These are phyloP conservation scores for Mythimna albipuncta DNA, from an alignment of 2,888 invertebrate species.

Conservation along the genomic window DNA sequence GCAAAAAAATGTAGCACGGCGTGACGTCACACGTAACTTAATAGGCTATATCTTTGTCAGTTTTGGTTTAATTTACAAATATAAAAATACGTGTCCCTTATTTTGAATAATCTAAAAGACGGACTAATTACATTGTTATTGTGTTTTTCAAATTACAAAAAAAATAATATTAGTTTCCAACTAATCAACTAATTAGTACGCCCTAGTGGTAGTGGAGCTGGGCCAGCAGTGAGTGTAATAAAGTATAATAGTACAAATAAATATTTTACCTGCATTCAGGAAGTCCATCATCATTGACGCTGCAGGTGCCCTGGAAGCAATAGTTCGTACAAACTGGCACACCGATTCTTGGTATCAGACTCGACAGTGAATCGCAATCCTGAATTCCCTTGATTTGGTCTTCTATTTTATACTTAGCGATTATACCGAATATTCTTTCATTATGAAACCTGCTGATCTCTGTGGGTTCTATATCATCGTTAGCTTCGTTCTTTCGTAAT, in stretches of 20 bases:
- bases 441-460: slow-evolving; percentile 47
- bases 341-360: slow-evolving; percentile 81
- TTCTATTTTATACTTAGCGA: slow-evolving; percentile 78
- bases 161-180: too few relatives aligned
- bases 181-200: too few relatives aligned
- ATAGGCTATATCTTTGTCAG: too few relatives aligned
- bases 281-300: slow-evolving; percentile 73
- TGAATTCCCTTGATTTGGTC: slow-evolving; percentile 75
- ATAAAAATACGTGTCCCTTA: too few relatives aligned
- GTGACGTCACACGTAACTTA: too few relatives aligned
- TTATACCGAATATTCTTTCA: slow-evolving; percentile 78
- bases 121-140: too few relatives aligned
- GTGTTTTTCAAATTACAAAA: too few relatives aligned
- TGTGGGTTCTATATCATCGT: accelerated
- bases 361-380: slow-evolving; percentile 73
- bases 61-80: too few relatives aligned
- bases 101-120: too few relatives aligned
- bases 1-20: too few relatives aligned
- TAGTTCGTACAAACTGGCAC: slow-evolving; percentile 92
- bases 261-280: slow-evolving; percentile 81
- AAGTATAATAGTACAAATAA: not conserved
- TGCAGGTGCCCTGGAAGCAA: slow-evolving; percentile 93
- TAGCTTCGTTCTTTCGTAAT: accelerated
- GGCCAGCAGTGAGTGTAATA: too few relatives aligned
- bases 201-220: too few relatives aligned